Conservation (phyloP, 2,888 invertebrate species). For the Leistus spinibarbis region DNA sequence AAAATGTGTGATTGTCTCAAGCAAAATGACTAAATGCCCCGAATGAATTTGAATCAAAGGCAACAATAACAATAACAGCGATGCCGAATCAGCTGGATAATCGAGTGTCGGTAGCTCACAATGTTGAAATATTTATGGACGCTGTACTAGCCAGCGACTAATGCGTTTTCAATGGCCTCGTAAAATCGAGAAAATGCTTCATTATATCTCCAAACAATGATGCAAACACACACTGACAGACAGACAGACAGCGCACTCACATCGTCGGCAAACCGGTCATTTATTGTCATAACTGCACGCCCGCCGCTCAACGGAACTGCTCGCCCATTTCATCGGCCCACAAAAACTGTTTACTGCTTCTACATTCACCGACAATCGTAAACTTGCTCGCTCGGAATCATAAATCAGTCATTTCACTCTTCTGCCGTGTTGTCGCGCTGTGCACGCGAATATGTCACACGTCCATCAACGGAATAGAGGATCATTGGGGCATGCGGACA, state of each 20-base stretch:
- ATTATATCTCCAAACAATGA: neutral
- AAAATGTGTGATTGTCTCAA: too few relatives aligned
- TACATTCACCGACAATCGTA: neutral
- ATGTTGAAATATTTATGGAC: neutral
- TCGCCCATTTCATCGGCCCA: neutral
- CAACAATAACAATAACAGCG: neutral
- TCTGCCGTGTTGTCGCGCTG: neutral
- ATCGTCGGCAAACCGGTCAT: neutral
- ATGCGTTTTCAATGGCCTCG: neutral
- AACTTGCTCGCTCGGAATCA: neutral
- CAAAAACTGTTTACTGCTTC: neutral
- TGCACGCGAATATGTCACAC: neutral
- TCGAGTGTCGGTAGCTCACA: neutral
- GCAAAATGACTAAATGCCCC: too few relatives aligned
- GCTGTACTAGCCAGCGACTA: neutral
- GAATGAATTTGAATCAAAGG: neutral
- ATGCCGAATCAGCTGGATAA: neutral
- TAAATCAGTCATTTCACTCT: neutral
- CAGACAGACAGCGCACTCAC: neutral
- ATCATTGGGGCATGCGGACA: neutral
- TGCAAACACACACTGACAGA: neutral
- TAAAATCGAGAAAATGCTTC: neutral
- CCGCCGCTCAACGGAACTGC: neutral
- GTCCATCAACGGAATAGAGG: neutral
- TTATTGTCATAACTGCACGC: neutral